These are phyloP conservation scores for Oryzias melastigma DNA, from an alignment of 2,113 vertebrate genomes.

Conservation along the genomic window DNA sequence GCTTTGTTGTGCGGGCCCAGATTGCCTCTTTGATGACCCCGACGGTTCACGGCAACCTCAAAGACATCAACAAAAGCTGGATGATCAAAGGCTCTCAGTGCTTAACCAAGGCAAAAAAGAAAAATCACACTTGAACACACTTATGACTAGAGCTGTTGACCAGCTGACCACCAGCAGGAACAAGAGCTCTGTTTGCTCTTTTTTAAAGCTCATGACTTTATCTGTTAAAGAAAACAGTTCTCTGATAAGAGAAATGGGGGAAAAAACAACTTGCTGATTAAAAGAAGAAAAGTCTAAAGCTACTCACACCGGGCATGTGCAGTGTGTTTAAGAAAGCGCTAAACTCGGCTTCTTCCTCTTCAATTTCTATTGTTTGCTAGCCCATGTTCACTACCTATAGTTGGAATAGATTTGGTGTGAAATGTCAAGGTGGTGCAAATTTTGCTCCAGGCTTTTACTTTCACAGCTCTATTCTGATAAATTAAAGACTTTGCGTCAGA, in stretches of 20 bases:
- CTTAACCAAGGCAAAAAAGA: conserved; percentile 7
- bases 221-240: too few relatives aligned
- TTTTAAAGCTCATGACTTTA: too few relatives aligned
- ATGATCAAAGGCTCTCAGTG: conserved; percentile 27
- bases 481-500: too few relatives aligned
- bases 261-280: neutral
- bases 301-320: too few relatives aligned
- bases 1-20: conserved; percentile 13
- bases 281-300: neutral
- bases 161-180: conserved; percentile 16
- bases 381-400: too few relatives aligned
- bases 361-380: too few relatives aligned
- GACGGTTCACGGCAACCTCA: neutral
- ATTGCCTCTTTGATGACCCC: conserved; percentile 4
- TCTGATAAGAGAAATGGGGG: neutral
- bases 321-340: too few relatives aligned
- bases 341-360: too few relatives aligned
- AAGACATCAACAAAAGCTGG: conserved; percentile 19
- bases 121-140: conserved; percentile 19
- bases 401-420: too few relatives aligned
- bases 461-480: too few relatives aligned
- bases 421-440: too few relatives aligned
- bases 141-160: conserved; percentile 6
- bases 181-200: neutral
- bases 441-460: too few relatives aligned